Evolutionary conservation across 2,888 invertebrate species (phyloP).

Genomic region (Apotomis capreana): DNA sequence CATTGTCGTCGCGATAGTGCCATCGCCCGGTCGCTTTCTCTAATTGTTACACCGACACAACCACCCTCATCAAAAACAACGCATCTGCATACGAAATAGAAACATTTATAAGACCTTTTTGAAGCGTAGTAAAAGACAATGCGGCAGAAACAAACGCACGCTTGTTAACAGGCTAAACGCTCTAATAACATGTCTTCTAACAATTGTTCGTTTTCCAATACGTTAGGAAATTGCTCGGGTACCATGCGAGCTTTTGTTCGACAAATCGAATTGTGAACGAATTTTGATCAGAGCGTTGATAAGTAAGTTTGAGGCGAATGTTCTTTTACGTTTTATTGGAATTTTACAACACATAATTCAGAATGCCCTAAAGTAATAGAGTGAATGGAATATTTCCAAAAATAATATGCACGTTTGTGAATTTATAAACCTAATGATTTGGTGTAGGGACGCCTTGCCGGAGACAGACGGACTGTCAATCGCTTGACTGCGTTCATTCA

Average conservation of each 20-base stretch:
- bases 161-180: constrained; percentile 77
- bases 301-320: not conserved
- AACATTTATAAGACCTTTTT: constrained; percentile 46
- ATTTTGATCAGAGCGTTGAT: constrained; percentile 44
- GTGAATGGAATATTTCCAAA: not conserved
- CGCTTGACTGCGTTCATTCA: too few species aligned
- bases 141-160: constrained; percentile 76
- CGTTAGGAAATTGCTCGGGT: constrained; percentile 77
- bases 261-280: constrained; percentile 45
- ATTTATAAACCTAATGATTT: too few species aligned
- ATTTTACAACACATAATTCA: too few species aligned
- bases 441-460: too few species aligned
- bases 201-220: constrained; percentile 76
- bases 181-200: constrained; percentile 80
- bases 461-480: too few species aligned
- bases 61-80: constrained; percentile 74
- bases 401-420: not conserved
- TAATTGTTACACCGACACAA: constrained; percentile 36
- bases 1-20: constrained; percentile 67
- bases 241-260: constrained; percentile 66
- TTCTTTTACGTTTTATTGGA: too few species aligned
- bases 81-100: constrained; percentile 4
- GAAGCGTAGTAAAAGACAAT: constrained; percentile 66
- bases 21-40: constrained; percentile 65
- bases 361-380: too few species aligned